Evolutionary conservation across 1,140 invertebrate species (phyloP).

Genomic region (Oryctes rhinoceros): DNA sequence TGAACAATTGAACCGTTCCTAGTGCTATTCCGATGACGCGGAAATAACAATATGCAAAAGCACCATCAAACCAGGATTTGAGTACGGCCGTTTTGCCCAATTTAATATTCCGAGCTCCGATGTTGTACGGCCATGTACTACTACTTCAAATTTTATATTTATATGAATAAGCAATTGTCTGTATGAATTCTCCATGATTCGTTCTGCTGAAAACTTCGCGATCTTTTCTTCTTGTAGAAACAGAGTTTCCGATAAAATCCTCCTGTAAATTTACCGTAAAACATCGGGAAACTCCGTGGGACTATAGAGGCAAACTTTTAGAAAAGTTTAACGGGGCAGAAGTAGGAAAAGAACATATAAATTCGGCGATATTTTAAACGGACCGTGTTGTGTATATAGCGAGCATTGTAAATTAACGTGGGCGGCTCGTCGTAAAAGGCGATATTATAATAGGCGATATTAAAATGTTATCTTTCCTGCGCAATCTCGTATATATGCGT

Average conservation of each 20-base stretch:
- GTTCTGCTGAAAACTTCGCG: no score
- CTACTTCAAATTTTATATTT: no score
- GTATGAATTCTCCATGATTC: no score
- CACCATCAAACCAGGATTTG: no score
- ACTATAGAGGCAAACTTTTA: background rate
- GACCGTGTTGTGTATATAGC: background rate
- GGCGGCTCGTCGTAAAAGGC: background rate
- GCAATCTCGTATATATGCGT: background rate
- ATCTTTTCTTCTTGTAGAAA: background rate
- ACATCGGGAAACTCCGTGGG: background rate
- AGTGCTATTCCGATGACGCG: no score
- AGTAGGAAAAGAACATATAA: background rate
- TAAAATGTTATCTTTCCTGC: constrained; percentile 14
- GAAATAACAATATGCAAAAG: no score
- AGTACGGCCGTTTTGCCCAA: no score
- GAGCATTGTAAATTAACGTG: background rate
- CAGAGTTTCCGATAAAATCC: background rate
- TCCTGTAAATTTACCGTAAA: background rate
- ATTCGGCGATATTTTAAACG: background rate
- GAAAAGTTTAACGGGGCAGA: constrained; percentile 4
- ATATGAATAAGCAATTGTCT: no score
- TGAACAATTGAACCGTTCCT: no score
- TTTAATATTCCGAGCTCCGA: no score
- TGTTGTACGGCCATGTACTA: no score
- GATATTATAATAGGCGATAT: background rate